A percentile compares a stretch with the other conserved stretches of the same genome.
These are phyloP conservation scores for Procavia capensis DNA, from an alignment of 2,113 vertebrate genomes.

Conservation along the genomic window DNA sequence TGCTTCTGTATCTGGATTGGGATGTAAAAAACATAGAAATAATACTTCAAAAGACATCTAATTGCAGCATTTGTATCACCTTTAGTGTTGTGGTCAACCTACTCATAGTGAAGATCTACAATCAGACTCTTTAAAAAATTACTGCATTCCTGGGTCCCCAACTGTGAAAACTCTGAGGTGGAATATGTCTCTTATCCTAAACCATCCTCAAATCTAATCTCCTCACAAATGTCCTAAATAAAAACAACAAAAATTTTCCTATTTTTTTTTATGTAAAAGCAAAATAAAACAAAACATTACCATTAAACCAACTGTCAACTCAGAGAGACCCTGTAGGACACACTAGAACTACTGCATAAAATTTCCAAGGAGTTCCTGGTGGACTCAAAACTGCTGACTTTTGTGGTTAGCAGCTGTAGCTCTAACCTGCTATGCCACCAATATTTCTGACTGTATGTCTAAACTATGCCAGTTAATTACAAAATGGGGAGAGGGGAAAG, in stretches of 20 bases:
- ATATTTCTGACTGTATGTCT: not conserved
- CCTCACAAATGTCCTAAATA: not conserved
- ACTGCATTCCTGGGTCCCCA: not conserved
- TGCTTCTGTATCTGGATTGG: slow-evolving; percentile 31
- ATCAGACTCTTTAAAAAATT: not conserved
- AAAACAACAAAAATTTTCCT: not conserved
- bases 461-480: not conserved
- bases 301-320: too few species aligned
- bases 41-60: not conserved
- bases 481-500: not conserved
- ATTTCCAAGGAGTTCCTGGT: too few species aligned
- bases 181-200: not conserved
- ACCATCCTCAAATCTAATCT: slow-evolving; percentile 12
- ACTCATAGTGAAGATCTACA: not conserved
- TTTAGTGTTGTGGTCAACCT: not conserved
- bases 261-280: not conserved
- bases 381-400: too few species aligned
- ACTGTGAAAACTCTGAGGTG: not conserved
- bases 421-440: too few species aligned
- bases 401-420: too few species aligned
- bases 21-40: not conserved
- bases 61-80: not conserved
- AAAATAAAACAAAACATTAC: too few species aligned
- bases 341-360: too few species aligned
- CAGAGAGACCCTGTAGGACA: too few species aligned